phyloP scores from a whole-genome alignment of 2,888 invertebrate genomes.

The Rotaria macrura region DNA sequence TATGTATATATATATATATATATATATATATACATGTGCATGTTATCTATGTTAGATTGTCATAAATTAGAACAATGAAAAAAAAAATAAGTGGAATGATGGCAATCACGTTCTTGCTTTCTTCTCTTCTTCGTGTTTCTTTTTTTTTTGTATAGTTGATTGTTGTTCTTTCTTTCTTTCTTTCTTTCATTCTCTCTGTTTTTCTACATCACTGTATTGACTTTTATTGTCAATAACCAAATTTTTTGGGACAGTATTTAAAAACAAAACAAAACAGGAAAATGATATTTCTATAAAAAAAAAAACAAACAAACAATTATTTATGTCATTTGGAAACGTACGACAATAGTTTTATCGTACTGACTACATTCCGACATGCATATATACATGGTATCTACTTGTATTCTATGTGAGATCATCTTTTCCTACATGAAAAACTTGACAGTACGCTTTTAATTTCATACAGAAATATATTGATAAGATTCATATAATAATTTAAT shows the following conservation, averaged over 20 bases:
- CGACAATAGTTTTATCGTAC: too few relatives aligned
- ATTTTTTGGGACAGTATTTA: not conserved
- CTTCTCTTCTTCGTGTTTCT: not conserved
- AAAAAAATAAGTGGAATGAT: not conserved
- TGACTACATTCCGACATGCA: not conserved
- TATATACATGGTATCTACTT: too few relatives aligned
- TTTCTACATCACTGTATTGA: conserved; percentile 12
- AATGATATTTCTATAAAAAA: not conserved
- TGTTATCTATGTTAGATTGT: not conserved
- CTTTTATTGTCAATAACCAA: not conserved
- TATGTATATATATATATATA: not conserved
- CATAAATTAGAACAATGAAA: not conserved
- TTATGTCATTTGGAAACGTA: too few relatives aligned
- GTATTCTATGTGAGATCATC: not conserved
- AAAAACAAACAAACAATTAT: not conserved
- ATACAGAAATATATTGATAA: not conserved
- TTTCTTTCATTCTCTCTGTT: not conserved
- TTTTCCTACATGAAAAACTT: not conserved
- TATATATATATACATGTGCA: not conserved
- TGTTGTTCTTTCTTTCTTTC: not conserved
- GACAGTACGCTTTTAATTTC: not conserved
- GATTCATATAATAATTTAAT: not conserved
- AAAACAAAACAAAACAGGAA: not conserved
- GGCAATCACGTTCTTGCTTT: not conserved
- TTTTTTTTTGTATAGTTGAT: not conserved